A percentile compares a stretch with the other conserved stretches of the same genome.
Evolutionary conservation across 2,888 invertebrate genomes (phyloP).

Genomic region (Andrena trimmerana): DNA sequence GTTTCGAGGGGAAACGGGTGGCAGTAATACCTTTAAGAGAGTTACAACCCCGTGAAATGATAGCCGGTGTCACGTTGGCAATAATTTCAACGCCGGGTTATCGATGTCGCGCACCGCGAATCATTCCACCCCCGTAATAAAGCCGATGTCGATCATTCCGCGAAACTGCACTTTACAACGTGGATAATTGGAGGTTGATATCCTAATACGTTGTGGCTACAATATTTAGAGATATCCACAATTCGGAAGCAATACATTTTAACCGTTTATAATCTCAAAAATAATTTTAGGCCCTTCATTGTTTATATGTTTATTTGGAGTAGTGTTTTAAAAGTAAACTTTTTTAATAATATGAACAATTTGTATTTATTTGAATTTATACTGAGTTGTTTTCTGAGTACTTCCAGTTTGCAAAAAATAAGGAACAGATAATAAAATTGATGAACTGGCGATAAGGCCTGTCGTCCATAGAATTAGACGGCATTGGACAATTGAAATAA

Average conservation of each 20-base stretch:
- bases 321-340: too few species aligned
- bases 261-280: too few species aligned
- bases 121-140: constrained; percentile 30
- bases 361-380: too few species aligned
- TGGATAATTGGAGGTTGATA: constrained; percentile 12
- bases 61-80: constrained; percentile 45
- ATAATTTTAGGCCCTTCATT: too few species aligned
- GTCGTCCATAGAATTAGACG: background rate
- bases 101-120: constrained; percentile 33
- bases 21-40: constrained; percentile 60
- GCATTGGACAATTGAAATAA: constrained; percentile 1
- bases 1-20: constrained; percentile 57
- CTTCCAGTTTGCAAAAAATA: background rate
- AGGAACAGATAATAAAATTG: background rate
- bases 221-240: too few species aligned
- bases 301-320: too few species aligned
- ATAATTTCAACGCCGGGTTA: constrained; percentile 54
- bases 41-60: constrained; percentile 53
- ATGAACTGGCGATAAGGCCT: background rate
- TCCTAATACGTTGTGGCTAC: background rate
- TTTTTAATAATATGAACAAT: too few species aligned
- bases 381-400: too few species aligned
- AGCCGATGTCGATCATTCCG: constrained; percentile 5
- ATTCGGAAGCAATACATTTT: too few species aligned
- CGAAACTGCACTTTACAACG: background rate